Conservation (phyloP, 30 jellyfish, hydroid and myxozoan genomes). For the Hydra vulgaris region DNA sequence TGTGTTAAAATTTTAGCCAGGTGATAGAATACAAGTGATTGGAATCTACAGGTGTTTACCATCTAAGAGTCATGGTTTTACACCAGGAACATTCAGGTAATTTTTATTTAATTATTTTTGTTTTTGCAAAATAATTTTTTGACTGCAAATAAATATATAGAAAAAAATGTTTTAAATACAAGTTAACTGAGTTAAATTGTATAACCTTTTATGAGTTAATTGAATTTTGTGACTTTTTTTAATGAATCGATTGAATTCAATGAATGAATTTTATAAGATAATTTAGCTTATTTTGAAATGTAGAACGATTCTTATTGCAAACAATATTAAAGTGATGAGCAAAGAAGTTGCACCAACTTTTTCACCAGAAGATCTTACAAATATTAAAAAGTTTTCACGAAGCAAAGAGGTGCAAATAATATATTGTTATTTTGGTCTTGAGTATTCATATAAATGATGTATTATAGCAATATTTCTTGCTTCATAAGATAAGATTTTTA, state of each 20-base stretch:
- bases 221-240: too few relatives aligned
- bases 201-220: too few relatives aligned
- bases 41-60: constrained; percentile 98
- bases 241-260: too few relatives aligned
- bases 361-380: constrained; percentile 66
- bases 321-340: constrained; percentile 74
- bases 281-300: neutral
- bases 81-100: constrained; percentile 97
- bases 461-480: too few relatives aligned
- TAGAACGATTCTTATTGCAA: constrained; percentile 47
- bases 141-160: neutral
- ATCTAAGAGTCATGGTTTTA: constrained; percentile 79
- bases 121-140: neutral
- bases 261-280: neutral
- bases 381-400: constrained; percentile 75
- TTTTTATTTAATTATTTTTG: neutral
- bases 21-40: constrained; percentile 95
- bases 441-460: neutral
- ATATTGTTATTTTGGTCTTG: too few relatives aligned
- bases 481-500: neutral
- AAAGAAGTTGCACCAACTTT: constrained; percentile 89
- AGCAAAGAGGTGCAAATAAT: constrained; percentile 54
- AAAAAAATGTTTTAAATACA: too few relatives aligned
- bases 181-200: neutral
- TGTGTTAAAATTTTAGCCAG: constrained; percentile 61